phyloP scores from a whole-genome alignment of 2,113 vertebrate species.

The Psittacula cyanocephala region DNA sequence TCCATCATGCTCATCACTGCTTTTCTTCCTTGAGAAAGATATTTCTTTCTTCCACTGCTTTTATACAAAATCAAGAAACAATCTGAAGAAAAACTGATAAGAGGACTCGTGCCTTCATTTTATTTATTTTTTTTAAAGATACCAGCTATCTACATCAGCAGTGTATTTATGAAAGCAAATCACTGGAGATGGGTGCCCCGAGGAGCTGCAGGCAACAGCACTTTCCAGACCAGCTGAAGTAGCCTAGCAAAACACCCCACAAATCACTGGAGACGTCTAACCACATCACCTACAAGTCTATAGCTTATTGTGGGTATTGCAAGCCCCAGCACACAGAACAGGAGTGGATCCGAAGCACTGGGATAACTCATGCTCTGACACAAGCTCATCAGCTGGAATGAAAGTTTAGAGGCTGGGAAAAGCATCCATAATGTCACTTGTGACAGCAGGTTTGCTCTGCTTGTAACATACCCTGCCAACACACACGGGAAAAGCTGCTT shows the following conservation, averaged over 20 bases:
- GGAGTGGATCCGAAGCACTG: not conserved
- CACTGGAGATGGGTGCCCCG: not conserved
- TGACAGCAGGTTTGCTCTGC: conserved; percentile 3
- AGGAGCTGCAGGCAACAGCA: not conserved
- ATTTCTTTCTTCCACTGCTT: not conserved
- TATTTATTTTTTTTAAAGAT: not conserved
- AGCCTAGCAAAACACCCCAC: not conserved
- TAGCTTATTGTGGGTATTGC: not conserved
- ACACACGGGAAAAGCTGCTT: not conserved
- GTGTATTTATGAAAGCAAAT: not conserved
- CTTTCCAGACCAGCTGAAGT: not conserved
- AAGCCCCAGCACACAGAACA: not conserved
- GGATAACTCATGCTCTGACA: not conserved
- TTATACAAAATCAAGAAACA: not conserved
- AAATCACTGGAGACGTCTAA: not conserved
- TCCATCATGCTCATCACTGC: not conserved
- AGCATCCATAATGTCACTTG: not conserved
- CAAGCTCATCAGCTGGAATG: not conserved
- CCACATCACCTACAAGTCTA: not conserved
- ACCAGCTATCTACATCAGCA: not conserved
- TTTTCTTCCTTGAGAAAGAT: not conserved
- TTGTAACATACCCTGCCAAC: not conserved
- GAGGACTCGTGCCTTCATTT: not conserved
- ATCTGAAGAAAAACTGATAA: not conserved
- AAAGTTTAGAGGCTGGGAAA: not conserved